Evolutionary conservation across 2,797 vertebrate species (phyloP).

Genomic region (Brachyrhaphis roseni): DNA sequence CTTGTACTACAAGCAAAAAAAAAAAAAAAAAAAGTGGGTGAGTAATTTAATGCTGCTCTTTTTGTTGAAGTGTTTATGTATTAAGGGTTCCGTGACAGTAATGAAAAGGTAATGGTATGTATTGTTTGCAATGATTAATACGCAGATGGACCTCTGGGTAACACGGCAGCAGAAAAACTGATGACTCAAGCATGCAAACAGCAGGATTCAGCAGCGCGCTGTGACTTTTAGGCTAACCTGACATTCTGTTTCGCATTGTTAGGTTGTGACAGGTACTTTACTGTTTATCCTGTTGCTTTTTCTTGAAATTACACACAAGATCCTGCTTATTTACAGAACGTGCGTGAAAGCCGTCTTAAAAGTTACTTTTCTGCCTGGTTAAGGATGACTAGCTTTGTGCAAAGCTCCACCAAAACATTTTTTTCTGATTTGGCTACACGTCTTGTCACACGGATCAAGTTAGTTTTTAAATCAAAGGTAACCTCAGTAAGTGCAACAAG

Average conservation of each 20-base stretch:
- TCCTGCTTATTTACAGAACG: background rate
- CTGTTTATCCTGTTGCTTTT: background rate
- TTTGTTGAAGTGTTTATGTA: background rate
- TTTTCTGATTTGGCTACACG: background rate
- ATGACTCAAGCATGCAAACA: constrained; percentile 40
- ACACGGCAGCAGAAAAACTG: constrained; percentile 15
- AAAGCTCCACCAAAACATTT: background rate
- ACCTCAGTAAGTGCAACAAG: background rate
- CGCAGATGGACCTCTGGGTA: constrained; percentile 22
- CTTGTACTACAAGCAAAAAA: background rate
- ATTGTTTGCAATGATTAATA: constrained; percentile 33
- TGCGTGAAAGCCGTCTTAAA: background rate
- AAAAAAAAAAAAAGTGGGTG: background rate
- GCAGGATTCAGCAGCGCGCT: constrained; percentile 20
- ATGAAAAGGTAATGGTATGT: background rate
- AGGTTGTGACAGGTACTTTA: constrained; percentile 11
- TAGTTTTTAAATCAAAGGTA: background rate
- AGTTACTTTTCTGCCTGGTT: background rate
- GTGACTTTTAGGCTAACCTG: constrained; percentile 13
- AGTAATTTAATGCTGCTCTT: constrained; percentile 1
- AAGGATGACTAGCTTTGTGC: background rate
- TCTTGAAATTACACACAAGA: background rate
- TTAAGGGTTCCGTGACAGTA: constrained; percentile 1
- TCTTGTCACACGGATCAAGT: background rate
- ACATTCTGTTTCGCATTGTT: constrained; percentile 40